phyloP scores from a whole-genome alignment of 2,113 vertebrate species.

The Pterophyllum scalare region DNA sequence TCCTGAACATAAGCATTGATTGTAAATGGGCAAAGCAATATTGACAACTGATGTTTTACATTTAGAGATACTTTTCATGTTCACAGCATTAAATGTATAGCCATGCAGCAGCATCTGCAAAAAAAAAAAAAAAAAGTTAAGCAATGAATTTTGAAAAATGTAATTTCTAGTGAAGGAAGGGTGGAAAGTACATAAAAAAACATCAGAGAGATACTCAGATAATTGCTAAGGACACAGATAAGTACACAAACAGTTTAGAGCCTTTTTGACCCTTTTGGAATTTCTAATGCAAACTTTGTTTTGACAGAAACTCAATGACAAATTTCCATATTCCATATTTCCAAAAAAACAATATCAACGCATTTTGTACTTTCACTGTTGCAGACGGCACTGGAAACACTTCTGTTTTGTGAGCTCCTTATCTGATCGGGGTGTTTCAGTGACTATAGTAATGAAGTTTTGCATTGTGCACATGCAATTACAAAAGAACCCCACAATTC shows the following conservation, averaged over 20 bases:
- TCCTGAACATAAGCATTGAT: no score
- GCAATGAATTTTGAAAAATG: no score
- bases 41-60: background rate
- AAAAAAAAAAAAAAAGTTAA: no score
- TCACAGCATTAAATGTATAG: background rate
- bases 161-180: background rate
- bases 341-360: background rate
- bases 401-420: background rate
- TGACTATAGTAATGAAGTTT: background rate
- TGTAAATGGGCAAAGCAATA: background rate
- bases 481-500: no score
- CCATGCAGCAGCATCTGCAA: no score
- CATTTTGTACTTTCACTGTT: background rate
- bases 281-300: background rate
- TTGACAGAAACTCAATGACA: background rate
- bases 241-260: background rate
- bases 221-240: background rate
- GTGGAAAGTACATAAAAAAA: background rate
- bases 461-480: fast-evolving
- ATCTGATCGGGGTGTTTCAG: background rate
- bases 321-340: background rate
- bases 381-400: background rate
- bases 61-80: background rate
- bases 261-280: background rate
- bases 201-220: background rate